Conservation (phyloP, 1,140 invertebrate genomes). For the Psix sp. region DNA sequence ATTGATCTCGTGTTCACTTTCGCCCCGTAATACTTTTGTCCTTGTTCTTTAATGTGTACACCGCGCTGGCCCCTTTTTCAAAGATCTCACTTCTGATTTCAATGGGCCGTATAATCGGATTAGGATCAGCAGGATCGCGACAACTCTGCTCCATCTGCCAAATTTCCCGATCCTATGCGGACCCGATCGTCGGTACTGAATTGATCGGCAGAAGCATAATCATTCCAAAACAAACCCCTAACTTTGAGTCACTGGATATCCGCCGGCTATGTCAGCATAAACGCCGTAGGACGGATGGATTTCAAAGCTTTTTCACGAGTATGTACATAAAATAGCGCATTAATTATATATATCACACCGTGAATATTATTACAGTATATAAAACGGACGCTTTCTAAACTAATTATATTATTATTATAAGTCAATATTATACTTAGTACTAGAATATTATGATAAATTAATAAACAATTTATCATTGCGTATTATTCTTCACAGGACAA, state of each 20-base stretch:
- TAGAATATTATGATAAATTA: too few relatives aligned
- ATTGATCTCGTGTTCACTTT: constrained; percentile 64
- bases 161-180: constrained; percentile 47
- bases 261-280: constrained; percentile 1
- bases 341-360: constrained; percentile 35
- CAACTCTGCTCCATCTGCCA: constrained; percentile 69
- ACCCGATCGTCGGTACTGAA: constrained; percentile 19
- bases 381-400: too few relatives aligned
- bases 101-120: constrained; percentile 77
- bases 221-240: constrained; percentile 14
- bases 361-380: too few relatives aligned
- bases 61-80: constrained; percentile 70
- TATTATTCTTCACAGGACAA: too few relatives aligned
- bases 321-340: constrained; percentile 28
- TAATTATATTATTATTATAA: too few relatives aligned
- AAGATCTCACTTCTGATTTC: constrained; percentile 77
- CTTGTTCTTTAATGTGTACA: constrained; percentile 70
- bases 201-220: constrained; percentile 24
- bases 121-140: constrained; percentile 67
- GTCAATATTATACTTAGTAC: too few relatives aligned
- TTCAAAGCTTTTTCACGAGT: constrained; percentile 37
- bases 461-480: too few relatives aligned
- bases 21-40: constrained; percentile 34
- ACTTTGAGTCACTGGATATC: constrained; percentile 39
- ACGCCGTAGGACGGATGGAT: constrained; percentile 3